Base-by-base conservation (phyloP, 2,888 invertebrate species). In the Trichogramma dendrolimi region DNA sequence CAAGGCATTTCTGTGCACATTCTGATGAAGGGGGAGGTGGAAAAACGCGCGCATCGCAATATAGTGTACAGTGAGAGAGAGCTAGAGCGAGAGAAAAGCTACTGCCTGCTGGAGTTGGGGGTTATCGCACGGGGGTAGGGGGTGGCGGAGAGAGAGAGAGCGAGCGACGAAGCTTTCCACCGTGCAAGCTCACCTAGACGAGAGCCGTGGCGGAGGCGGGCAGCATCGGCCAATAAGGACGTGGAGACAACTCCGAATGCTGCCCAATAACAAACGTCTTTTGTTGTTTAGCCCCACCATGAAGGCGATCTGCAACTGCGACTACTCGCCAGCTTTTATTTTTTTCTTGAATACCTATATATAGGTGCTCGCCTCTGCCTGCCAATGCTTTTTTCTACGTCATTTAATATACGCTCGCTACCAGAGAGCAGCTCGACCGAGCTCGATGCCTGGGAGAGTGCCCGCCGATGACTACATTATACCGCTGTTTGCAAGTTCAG, bases 221-320 rank as follows among this genome's bases (percentile, higher is more conserved):
- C 55, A 63, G 68, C 69, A 68, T 68, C 65, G 66, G 76, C 77
- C 78, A 77, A 78, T 77, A 75, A 77, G 77, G 71, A 76, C 75
- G 71, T 73, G 74, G 72, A 74, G 76, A 77, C 76, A 75, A 77
- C 76, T 77, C 76, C 76, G 73, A 77, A 76, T 77, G 75, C 75
- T 74, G 73, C 72, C 78, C 79, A 79, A 78, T 78, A 77, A 78
- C 78, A 78, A 78, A 77, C 77, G 77, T 76, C 78, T 78, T 77
- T 78, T 78, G 77, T 78, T 78, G 79, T 78, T 75, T 27, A 27
- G 27, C 27, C 27, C 27, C 27, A 76, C 73, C 73, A 73, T 72
- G 74, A 77, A 76, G 73, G 74, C 74, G 73, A 73, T 76, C 73
- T 72, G 73, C 71, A 68, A 69, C 64, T 67, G 27, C 27, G 27